Conservation (phyloP, 1,140 invertebrate genomes). For the Drosophila eugracilis region DNA sequence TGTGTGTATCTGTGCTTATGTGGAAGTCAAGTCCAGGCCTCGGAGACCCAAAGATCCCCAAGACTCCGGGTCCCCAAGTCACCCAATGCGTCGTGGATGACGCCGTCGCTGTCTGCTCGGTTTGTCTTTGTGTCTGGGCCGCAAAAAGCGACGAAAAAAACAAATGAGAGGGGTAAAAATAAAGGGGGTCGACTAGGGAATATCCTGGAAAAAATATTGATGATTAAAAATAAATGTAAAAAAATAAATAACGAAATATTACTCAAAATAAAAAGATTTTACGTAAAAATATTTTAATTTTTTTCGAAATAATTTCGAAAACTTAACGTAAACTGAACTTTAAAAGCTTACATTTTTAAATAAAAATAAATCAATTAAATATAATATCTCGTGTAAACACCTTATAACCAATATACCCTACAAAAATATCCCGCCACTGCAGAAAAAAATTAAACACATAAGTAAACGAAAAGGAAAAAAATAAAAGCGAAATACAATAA, state of each 20-base stretch:
- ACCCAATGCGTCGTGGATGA: constrained; percentile 46
- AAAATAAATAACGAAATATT: not conserved
- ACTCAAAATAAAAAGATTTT: not conserved
- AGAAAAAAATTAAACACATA: constrained; percentile 77
- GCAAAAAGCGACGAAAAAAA: constrained; percentile 45
- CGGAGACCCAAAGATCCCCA: constrained; percentile 13
- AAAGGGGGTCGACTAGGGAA: not conserved
- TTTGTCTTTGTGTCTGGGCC: constrained; percentile 80
- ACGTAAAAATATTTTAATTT: too few relatives aligned
- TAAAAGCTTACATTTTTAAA: too few relatives aligned
- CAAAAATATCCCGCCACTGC: not conserved
- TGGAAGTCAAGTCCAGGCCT: constrained; percentile 61
- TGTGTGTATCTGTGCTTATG: constrained; percentile 45
- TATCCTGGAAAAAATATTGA: constrained; percentile 10
- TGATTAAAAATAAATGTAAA: not conserved
- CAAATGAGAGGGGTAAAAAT: constrained; percentile 1
- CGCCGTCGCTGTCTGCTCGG: constrained; percentile 57
- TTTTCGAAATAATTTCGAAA: too few relatives aligned
- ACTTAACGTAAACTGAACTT: too few relatives aligned
- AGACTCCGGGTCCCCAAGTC: constrained; percentile 46
- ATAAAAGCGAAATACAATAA: constrained; percentile 55
- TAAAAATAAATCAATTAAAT: too few relatives aligned
- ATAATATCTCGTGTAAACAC: too few relatives aligned
- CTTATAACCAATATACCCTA: not conserved
- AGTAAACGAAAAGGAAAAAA: constrained; percentile 60